Base-by-base conservation (phyloP, 2,888 invertebrate genomes). In the Leptopilina myrica region DNA sequence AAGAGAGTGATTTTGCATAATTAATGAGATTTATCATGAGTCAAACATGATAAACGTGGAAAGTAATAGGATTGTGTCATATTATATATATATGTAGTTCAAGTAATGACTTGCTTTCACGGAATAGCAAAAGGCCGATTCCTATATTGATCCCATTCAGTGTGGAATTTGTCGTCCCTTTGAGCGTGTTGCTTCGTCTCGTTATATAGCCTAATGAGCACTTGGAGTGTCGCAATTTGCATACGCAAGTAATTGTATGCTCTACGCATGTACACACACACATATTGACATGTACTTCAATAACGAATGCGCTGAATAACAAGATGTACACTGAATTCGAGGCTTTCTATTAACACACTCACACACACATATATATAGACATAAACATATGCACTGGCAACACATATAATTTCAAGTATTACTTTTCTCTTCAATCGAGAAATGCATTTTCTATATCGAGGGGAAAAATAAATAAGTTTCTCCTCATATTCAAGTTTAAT, bases 171-270 rank as follows among this genome's bases (percentile, higher is more conserved):
- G 64, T 56, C 73, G 53, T 80, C 82, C 81, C 84, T 84, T 85
- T 81, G 83, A 84, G 82, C 82, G 81, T 82, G 78, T 75, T 73
- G 79, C 84, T 43, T 83, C 83, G 83, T 83, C 64, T 66, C 81
- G 66, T 79, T 81, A 84, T 82, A 83, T 82, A 84, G 67, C 79
- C 84, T 85, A 85, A 85, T 84, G 84, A 85, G 84, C 69, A 77
- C 75, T 66, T 77, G 76, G 76, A 82, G 73, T 73, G 56, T 73
- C 15, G 56, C 59, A 53, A 73, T 69, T 78, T 62, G 73, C 62
- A 78, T 78, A 66, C 46, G 33, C 40, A 43, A 66, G 53, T 66
- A 40, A 76, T 49, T 76, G 43, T 76, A 56, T 49, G 53, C 62
- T 40, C 5, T 69, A 76, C 67, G 43, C 53, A 77, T 66, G 33